Evolutionary conservation across 2,113 vertebrate genomes (phyloP).

Genomic region (Grallaria varia): DNA sequence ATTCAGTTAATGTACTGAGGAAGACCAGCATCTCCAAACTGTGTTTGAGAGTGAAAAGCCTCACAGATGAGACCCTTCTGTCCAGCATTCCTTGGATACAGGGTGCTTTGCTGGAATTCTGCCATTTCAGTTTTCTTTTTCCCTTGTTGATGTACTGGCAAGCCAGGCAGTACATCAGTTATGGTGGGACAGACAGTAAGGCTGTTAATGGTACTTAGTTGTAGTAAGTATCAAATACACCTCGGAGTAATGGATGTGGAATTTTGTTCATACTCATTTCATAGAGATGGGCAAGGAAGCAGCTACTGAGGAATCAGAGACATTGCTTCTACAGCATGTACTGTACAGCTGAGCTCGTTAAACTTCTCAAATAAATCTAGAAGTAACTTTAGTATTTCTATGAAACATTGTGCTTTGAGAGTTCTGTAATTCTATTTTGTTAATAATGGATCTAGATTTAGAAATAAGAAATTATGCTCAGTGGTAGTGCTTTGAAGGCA

Average conservation of each 20-base stretch:
- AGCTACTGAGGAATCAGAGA: neutral
- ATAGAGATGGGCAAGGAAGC: neutral
- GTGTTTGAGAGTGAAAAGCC: neutral
- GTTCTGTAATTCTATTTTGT: neutral
- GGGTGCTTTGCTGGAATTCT: conserved; percentile 8
- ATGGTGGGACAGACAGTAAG: neutral
- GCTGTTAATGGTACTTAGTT: neutral
- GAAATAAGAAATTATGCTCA: neutral
- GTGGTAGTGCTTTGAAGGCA: neutral
- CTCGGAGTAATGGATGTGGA: neutral
- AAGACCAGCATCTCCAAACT: conserved; percentile 21
- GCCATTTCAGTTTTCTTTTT: neutral
- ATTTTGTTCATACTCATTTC: neutral
- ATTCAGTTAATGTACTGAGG: neutral
- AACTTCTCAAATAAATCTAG: neutral
- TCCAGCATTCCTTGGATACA: neutral
- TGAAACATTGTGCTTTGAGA: neutral
- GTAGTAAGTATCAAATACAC: neutral
- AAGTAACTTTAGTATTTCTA: neutral
- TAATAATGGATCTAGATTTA: neutral
- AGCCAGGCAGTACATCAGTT: neutral
- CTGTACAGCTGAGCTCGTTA: neutral
- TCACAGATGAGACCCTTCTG: neutral
- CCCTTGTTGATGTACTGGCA: neutral
- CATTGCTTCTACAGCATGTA: neutral